Percentiles rank a stretch among this genome's conserved stretches.
These are phyloP conservation scores for Brenthis ino DNA, from an alignment of 2,888 invertebrate genomes.

Conservation along the genomic window DNA sequence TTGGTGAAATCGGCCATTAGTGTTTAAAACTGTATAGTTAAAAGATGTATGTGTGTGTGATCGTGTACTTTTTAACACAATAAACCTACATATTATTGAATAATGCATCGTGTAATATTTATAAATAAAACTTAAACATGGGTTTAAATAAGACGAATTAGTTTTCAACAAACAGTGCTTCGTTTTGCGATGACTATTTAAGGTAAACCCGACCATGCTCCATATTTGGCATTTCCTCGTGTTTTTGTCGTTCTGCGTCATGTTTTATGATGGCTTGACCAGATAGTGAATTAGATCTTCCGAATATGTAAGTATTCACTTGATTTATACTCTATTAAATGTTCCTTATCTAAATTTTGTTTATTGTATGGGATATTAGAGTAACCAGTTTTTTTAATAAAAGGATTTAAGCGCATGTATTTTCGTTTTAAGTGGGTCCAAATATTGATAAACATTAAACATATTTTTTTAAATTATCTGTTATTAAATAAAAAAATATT, in stretches of 20 bases:
- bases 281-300: slow-evolving; percentile 23
- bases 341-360: not conserved
- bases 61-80: too few relatives aligned
- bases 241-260: slow-evolving; percentile 30
- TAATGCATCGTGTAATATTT: not conserved
- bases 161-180: slow-evolving; percentile 12
- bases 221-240: slow-evolving; percentile 35
- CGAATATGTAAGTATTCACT: slow-evolving; percentile 6
- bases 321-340: slow-evolving; percentile 11
- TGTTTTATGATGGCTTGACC: slow-evolving; percentile 26
- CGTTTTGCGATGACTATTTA: slow-evolving; percentile 21
- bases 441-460: too few relatives aligned
- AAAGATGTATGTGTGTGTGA: too few relatives aligned
- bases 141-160: slow-evolving; percentile 7
- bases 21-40: too few relatives aligned
- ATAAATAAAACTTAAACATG: not conserved
- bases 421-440: too few relatives aligned
- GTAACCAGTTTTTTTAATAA: not conserved
- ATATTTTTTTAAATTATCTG: too few relatives aligned
- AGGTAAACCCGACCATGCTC: slow-evolving; percentile 26
- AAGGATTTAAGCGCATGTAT: too few relatives aligned
- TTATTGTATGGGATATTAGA: too few relatives aligned
- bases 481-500: too few relatives aligned
- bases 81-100: not conserved
- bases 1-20: too few relatives aligned